phyloP scores from a whole-genome alignment of 1,140 invertebrate species.

The Lasaia peninsularis region DNA sequence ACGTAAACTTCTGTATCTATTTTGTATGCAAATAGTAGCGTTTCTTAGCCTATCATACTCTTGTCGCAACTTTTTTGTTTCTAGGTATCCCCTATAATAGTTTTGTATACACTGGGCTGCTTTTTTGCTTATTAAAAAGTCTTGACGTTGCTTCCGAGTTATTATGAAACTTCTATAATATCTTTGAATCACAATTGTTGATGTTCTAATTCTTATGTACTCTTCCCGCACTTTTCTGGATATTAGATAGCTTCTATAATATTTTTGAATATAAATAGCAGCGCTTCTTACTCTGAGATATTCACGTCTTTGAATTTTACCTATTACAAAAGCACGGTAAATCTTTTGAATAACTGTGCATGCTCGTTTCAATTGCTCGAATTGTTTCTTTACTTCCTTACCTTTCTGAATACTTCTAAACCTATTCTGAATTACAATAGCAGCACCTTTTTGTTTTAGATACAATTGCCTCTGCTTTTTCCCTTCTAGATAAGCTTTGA shows the following conservation, averaged over 20 bases:
- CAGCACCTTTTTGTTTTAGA: slow-evolving; percentile 41
- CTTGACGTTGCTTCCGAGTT: slow-evolving; percentile 43
- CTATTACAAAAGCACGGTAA: slow-evolving; percentile 13
- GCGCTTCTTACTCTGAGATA: slow-evolving; percentile 13
- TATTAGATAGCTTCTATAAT: slow-evolving; percentile 59
- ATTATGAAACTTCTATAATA: slow-evolving; percentile 64
- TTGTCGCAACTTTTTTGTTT: slow-evolving; percentile 34
- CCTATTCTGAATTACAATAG: slow-evolving; percentile 58
- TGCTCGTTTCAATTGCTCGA: slow-evolving; percentile 7
- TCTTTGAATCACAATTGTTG: slow-evolving; percentile 66
- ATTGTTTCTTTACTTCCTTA: slow-evolving; percentile 12
- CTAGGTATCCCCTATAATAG: slow-evolving; percentile 55
- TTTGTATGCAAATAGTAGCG: slow-evolving; percentile 54
- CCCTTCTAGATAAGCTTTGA: slow-evolving; percentile 44
- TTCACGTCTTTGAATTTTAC: slow-evolving; percentile 2
- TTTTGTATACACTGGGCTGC: slow-evolving; percentile 52
- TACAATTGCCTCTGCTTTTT: slow-evolving; percentile 44
- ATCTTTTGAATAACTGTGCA: slow-evolving; percentile 1
- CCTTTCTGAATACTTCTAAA: slow-evolving; percentile 8
- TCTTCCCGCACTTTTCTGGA: slow-evolving; percentile 48
- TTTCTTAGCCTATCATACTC: slow-evolving; percentile 55
- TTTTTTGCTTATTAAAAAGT: slow-evolving; percentile 57
- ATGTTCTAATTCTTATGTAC: slow-evolving; percentile 43
- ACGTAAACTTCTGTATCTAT: slow-evolving; percentile 61
- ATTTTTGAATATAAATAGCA: slow-evolving; percentile 50